These are phyloP conservation scores for Eueremaeus valkanovi DNA, from an alignment of 2,888 invertebrate species.

Conservation along the genomic window DNA sequence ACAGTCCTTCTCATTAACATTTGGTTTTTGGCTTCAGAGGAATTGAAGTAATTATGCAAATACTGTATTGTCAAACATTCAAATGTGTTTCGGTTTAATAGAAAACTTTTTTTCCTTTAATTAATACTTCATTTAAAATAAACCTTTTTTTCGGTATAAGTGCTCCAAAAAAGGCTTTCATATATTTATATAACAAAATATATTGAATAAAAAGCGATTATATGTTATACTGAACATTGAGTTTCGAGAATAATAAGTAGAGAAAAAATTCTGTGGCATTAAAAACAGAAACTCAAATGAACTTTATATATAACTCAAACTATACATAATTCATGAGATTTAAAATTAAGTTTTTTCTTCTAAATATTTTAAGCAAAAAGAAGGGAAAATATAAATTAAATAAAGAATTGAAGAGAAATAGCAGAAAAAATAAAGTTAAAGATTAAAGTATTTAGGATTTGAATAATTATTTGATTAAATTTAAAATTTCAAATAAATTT, in stretches of 20 bases:
- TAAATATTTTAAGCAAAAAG: neutral
- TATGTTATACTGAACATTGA: neutral
- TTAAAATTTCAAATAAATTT: neutral
- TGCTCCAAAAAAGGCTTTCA: neutral
- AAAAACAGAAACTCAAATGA: conserved; percentile 7
- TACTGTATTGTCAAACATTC: neutral
- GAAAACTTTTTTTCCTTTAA: neutral
- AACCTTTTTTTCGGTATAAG: neutral
- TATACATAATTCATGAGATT: conserved; percentile 38
- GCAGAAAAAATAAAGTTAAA: neutral
- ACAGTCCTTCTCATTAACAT: neutral
- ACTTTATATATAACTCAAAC: conserved; percentile 14
- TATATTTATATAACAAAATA: neutral
- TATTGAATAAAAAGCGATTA: conserved; percentile 11
- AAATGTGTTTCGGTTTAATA: neutral
- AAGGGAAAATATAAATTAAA: conserved; percentile 5
- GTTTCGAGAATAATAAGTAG: neutral
- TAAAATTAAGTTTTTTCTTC: neutral
- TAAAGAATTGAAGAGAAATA: neutral
- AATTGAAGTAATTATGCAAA: conserved; percentile 18
- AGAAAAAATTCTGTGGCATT: neutral
- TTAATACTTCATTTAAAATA: neutral
- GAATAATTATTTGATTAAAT: conserved; percentile 23
- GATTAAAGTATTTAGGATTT: conserved; percentile 23
- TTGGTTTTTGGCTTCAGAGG: neutral